Percentiles rank a stretch among this genome's conserved stretches.
Evolutionary conservation across 2,888 invertebrate species (phyloP).

Genomic region (Bedellia somnulentella): DNA sequence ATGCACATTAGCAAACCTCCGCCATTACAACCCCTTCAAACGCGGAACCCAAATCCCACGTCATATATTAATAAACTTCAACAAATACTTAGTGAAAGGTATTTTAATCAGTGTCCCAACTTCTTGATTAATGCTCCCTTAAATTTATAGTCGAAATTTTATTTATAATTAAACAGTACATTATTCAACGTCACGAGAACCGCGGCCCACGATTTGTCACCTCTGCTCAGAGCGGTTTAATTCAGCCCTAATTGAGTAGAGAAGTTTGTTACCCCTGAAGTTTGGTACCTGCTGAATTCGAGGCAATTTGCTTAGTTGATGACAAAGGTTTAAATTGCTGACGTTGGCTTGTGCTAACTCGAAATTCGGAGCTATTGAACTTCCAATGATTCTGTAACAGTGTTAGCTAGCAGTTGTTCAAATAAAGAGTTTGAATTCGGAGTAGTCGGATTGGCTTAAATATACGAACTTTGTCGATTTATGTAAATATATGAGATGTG

Average conservation of each 20-base stretch:
- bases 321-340: slow-evolving; percentile 2
- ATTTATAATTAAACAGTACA: slow-evolving; percentile 58
- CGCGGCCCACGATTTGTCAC: slow-evolving; percentile 55
- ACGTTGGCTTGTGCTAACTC: too few relatives aligned
- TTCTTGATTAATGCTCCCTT: slow-evolving; percentile 60
- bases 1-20: too few relatives aligned
- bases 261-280: slow-evolving; percentile 39
- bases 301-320: slow-evolving; percentile 27
- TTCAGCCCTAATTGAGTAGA: slow-evolving; percentile 51
- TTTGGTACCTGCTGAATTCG: slow-evolving; percentile 20
- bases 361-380: too few relatives aligned
- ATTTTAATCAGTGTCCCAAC: slow-evolving; percentile 64
- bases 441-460: too few relatives aligned
- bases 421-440: too few relatives aligned
- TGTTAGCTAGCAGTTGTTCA: too few relatives aligned
- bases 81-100: too few relatives aligned
- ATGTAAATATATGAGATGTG: too few relatives aligned
- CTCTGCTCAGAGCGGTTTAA: slow-evolving; percentile 40
- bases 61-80: slow-evolving; percentile 61
- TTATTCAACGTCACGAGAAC: slow-evolving; percentile 54
- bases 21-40: too few relatives aligned
- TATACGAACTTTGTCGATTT: too few relatives aligned
- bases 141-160: slow-evolving; percentile 60
- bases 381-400: too few relatives aligned
- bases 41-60: slow-evolving; percentile 7